Evolutionary conservation across 2,113 vertebrate species (phyloP), one percentile per base, ranked within the genome.

Genomic region (Tympanuchus pallidicinctus): DNA sequence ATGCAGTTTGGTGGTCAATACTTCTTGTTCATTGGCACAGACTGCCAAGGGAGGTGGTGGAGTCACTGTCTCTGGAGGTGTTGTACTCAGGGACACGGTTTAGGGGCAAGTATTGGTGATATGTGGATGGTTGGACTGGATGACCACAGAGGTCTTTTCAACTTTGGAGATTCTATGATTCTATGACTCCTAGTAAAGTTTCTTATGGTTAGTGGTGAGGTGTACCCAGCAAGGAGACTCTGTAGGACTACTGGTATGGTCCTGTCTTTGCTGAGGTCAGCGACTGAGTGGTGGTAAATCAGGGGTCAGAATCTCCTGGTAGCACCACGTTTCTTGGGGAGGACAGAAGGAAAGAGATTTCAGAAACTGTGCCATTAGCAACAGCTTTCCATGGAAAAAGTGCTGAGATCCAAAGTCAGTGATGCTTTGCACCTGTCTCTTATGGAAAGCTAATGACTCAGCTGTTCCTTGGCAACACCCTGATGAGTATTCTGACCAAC

Each of bases 221-320:
- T 8, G 14, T 25, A 32, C 27, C 38, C 50, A 65, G 64, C 45
- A 65, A 28, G 30, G 30, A 38, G 70, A 8, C 18, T n/a, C 32
- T 50, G 15, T 22, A 34, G 65, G 27, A 72, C 30, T 14, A 6
- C 34, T 14, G 19, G 20, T 50, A 34, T 1, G 0, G 13, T 71
- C 57, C 50, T 0, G 0, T 40, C 32, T 15, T n/a, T 30, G 30
- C 7, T 4, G 47, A 72, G 24, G 52, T 42, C 50, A 14, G 0
- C 0, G 2, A 4, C 25, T 2, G 9, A 60, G 43, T 38, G 59
- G 14, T 2, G 7, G 20, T 56, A 43, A 88, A 0, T 22, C 47
- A 22, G 17, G 54, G 7, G 43, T 45, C 56, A 25, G 45, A 11
- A 36, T 47, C 71, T 47, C 47, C 64, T 67, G 43, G 22, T 17